Base-by-base conservation (phyloP, 2,888 invertebrate genomes). In the Tanypteryx hageni region DNA sequence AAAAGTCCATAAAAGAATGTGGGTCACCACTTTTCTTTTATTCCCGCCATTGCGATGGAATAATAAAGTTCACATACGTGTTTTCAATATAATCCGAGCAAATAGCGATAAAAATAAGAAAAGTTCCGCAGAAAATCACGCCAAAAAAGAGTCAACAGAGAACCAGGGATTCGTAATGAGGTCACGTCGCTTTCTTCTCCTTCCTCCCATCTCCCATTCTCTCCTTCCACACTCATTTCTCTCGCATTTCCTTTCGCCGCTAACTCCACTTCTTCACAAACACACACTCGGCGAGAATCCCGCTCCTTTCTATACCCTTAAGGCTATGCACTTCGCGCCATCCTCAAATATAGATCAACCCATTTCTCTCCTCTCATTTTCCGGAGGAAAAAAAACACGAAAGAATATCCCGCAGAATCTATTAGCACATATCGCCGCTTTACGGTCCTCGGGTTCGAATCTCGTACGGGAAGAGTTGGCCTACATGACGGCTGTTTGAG, bases 1-100 rank as follows among this genome's bases (percentile, higher is more conserved):
- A 16, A 68, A 68, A 68, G 68, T n/a, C 68, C 8, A 18, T n/a
- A 22, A 68, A 10, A 11, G 13, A 76, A 76, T 76, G 22, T 76
- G 27, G 76, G 76, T 76, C 76, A 76, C 76, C 76, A 27, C 27
- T 27, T 27, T 27, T 27, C 76, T 27, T 76, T 57, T 56, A n/a
- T 44, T 83, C 44, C 83, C 82, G 44, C 44, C 31, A 22, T 27
- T 31, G 59, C 86, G 86, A 86, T 61, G 86, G 61, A 86, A 86
- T 59, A 86, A 86, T 86, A 86, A 86, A 86, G 86, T 61, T 59
- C 61, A 58, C 86, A 57, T 83, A 83, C 86, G 86, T 86, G 86
- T 86, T 86, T 59, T 86, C 86, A 61, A 86, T 86, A 61, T 86
- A 61, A 59, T 61, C 61, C 31, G 61, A 14, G 61, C 61, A 76